Conservation (phyloP, 92 coral and sea anemone species). For the Siderastrea radians region DNA sequence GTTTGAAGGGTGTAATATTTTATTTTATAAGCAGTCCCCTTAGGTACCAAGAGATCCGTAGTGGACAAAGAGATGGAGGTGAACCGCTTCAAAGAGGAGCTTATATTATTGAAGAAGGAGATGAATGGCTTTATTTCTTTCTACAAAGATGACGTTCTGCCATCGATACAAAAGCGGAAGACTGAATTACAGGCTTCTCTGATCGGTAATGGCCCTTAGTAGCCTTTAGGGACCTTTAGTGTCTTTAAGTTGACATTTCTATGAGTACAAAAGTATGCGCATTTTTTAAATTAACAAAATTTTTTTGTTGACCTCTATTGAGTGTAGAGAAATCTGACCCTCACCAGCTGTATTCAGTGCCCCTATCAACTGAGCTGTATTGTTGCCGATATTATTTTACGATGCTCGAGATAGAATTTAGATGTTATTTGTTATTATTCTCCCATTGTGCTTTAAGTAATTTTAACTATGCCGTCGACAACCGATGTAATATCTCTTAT, state of each 20-base stretch:
- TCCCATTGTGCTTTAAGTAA: too few relatives aligned
- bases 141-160: conserved; percentile 39
- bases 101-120: conserved; percentile 53
- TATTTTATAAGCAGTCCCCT: conserved; percentile 62
- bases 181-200: background rate
- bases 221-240: background rate
- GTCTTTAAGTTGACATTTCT: background rate
- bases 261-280: background rate
- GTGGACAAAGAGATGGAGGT: conserved; percentile 70
- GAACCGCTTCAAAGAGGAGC: conserved; percentile 55
- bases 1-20: too few relatives aligned
- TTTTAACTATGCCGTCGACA: too few relatives aligned
- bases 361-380: too few relatives aligned
- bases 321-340: too few relatives aligned
- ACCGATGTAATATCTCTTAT: too few relatives aligned
- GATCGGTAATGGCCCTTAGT: background rate
- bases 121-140: conserved; percentile 53
- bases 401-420: too few relatives aligned
- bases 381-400: too few relatives aligned
- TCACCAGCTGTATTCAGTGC: too few relatives aligned
- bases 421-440: too few relatives aligned
- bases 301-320: too few relatives aligned
- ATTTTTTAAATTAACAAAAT: too few relatives aligned
- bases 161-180: conserved; percentile 22
- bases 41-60: conserved; percentile 56